phyloP scores from a whole-genome alignment of 2,113 vertebrate genomes.

The Cochlearius cochlearius region DNA sequence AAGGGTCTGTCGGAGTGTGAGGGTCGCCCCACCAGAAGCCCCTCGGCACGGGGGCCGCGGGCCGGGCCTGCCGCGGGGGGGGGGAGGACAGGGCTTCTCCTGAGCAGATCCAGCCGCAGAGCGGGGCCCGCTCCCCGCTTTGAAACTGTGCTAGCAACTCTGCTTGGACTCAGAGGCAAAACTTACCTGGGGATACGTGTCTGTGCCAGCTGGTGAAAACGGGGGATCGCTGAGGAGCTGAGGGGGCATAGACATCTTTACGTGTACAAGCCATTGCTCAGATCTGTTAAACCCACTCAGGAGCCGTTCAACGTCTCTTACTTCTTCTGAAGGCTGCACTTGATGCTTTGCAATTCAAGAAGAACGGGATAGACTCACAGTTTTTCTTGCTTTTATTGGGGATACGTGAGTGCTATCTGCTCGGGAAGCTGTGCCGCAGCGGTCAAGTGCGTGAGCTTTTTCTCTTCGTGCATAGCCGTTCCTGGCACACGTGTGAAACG shows the following conservation, averaged over 20 bases:
- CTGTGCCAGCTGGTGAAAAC: constrained; percentile 34
- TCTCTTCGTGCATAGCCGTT: not conserved
- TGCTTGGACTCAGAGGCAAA: constrained; percentile 22
- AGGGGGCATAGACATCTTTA: not conserved
- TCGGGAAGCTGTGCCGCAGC: not conserved
- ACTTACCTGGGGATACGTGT: constrained; percentile 23
- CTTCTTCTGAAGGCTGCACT: not conserved
- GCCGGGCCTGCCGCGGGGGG: not conserved
- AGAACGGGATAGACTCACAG: not conserved
- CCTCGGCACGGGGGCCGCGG: not conserved
- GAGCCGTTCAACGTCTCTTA: not conserved
- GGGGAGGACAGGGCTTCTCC: not conserved
- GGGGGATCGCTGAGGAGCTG: not conserved
- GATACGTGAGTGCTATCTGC: constrained; percentile 25
- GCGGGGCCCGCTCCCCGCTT: not conserved
- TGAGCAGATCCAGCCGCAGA: constrained; percentile 32
- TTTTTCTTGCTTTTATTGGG: constrained; percentile 14
- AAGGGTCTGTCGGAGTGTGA: not conserved
- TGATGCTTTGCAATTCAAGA: not conserved
- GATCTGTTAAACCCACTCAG: not conserved
- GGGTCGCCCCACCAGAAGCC: not conserved
- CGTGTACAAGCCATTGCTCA: not conserved
- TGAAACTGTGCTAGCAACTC: not conserved
- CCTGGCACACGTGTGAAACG: not conserved
- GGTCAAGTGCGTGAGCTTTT: not conserved